These are phyloP conservation scores for Dasypogon diadema DNA, from an alignment of 2,888 invertebrate genomes.

Conservation along the genomic window DNA sequence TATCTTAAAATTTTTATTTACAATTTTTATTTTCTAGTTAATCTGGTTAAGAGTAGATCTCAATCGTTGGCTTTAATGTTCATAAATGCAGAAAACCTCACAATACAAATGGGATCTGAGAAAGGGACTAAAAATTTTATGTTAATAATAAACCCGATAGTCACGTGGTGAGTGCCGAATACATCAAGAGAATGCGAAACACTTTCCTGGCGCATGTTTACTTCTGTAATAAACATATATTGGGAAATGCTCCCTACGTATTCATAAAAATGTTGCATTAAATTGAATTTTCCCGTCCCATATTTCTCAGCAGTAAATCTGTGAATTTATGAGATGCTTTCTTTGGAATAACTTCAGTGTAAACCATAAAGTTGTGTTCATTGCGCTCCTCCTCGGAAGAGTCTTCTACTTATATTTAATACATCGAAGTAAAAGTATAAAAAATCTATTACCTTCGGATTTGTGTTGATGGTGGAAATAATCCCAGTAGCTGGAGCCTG, in stretches of 20 bases:
- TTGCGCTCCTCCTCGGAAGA: background rate
- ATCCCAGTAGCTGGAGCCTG: slow-evolving; percentile 55
- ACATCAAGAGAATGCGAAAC: background rate
- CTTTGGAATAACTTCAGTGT: slow-evolving; percentile 51
- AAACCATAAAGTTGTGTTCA: slow-evolving; percentile 53
- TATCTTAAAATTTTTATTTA: too few species aligned
- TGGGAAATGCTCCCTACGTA: slow-evolving; percentile 6
- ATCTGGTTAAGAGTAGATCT: too few species aligned
- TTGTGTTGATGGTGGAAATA: slow-evolving; percentile 57
- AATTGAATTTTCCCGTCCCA: slow-evolving; percentile 24
- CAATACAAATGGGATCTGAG: too few species aligned
- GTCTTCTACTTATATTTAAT: background rate
- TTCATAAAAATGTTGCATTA: slow-evolving; percentile 9
- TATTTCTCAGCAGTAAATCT: slow-evolving; percentile 40
- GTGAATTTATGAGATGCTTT: slow-evolving; percentile 54
- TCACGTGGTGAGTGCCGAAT: too few species aligned
- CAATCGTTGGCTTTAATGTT: too few species aligned
- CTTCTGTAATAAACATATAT: background rate
- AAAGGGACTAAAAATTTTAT: too few species aligned
- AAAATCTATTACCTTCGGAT: slow-evolving; percentile 62
- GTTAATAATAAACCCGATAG: too few species aligned
- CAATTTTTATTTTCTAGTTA: too few species aligned
- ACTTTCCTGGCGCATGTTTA: background rate
- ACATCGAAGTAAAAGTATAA: slow-evolving; percentile 7
- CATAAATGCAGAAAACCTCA: too few species aligned